A percentile compares a stretch with the other conserved stretches of the same genome.
These are phyloP conservation scores for Grallaria varia DNA, from an alignment of 2,113 vertebrate genomes.

Conservation along the genomic window DNA sequence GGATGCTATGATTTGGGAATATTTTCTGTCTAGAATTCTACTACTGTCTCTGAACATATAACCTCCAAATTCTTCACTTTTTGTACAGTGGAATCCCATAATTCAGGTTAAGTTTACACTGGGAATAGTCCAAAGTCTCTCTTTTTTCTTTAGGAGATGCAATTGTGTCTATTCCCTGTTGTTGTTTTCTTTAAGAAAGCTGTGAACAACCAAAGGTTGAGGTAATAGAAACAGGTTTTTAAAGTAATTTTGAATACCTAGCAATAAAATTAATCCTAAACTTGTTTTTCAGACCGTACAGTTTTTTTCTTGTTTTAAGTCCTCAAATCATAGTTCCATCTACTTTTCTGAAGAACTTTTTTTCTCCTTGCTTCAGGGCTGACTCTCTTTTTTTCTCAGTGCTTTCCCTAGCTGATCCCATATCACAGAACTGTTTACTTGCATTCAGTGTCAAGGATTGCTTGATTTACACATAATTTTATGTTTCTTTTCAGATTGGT, in stretches of 20 bases:
- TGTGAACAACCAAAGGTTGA: not conserved
- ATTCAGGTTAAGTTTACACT: not conserved
- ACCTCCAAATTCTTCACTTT: not conserved
- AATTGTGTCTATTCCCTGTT: not conserved
- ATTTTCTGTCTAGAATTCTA: not conserved
- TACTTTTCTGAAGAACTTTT: not conserved
- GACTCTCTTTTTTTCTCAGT: not conserved
- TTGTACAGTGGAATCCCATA: not conserved
- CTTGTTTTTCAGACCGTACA: not conserved
- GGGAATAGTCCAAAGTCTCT: not conserved
- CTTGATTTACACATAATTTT: not conserved
- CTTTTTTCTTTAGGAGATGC: not conserved
- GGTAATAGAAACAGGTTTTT: not conserved
- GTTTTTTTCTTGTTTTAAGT: not conserved
- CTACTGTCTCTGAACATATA: not conserved
- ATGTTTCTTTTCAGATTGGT: not conserved
- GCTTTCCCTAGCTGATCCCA: not conserved
- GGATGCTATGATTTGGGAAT: not conserved
- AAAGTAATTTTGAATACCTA: not conserved
- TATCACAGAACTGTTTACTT: not conserved
- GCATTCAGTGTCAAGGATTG: not conserved
- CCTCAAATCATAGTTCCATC: not conserved
- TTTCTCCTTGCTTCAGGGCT: not conserved
- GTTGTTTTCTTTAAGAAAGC: not conserved
- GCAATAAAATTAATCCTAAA: not conserved